A percentile compares a stretch with the other conserved stretches of the same genome.
phyloP scores from a whole-genome alignment of 2,888 invertebrate genomes.

The Drosophila antonietae region DNA sequence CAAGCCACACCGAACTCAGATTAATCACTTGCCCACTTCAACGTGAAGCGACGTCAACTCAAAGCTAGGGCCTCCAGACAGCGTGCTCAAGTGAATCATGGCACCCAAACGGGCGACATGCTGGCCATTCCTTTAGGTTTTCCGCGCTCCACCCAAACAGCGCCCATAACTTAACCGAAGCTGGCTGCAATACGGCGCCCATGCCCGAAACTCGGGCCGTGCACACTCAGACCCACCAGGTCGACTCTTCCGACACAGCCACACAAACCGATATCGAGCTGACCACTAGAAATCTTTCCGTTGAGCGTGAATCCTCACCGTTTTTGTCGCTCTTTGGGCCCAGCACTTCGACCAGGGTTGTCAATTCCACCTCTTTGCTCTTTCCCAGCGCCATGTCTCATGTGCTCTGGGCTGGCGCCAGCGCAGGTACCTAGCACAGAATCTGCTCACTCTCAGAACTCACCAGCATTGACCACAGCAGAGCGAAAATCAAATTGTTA shows the following conservation, averaged over 20 bases:
- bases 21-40: conserved; percentile 44
- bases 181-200: conserved; percentile 36
- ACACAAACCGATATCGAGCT: conserved; percentile 50
- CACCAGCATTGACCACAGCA: conserved; percentile 25
- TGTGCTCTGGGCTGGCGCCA: conserved; percentile 70
- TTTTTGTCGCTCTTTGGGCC: conserved; percentile 67
- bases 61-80: conserved; percentile 35
- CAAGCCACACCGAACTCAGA: conserved; percentile 1
- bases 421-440: conserved; percentile 65
- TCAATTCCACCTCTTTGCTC: conserved; percentile 64
- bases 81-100: conserved; percentile 69
- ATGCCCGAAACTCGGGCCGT: conserved; percentile 1
- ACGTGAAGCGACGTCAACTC: conserved; percentile 51
- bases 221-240: conserved; percentile 32
- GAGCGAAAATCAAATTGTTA: background rate
- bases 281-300: conserved; percentile 32
- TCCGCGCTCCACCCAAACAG: conserved; percentile 82
- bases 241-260: conserved; percentile 1
- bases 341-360: conserved; percentile 43
- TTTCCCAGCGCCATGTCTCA: conserved; percentile 80
- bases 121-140: conserved; percentile 63
- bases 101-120: conserved; percentile 80
- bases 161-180: conserved; percentile 39
- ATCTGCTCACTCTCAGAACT: background rate
- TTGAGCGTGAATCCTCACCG: conserved; percentile 70